A percentile compares a stretch with the other conserved stretches of the same genome.
phyloP scores from a whole-genome alignment of 2,113 vertebrate genomes.

The Labrus mixtus region DNA sequence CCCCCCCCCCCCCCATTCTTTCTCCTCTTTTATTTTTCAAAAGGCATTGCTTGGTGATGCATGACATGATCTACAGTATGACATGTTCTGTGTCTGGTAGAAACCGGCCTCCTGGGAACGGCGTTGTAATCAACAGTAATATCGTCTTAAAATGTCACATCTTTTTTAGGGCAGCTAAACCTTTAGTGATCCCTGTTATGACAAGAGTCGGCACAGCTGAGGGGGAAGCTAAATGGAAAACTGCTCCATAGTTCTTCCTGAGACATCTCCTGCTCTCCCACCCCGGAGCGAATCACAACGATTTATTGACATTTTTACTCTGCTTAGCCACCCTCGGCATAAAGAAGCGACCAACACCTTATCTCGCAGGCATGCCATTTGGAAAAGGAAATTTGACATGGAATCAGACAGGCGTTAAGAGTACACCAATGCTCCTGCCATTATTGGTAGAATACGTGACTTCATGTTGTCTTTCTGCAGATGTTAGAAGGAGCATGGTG shows the following conservation, averaged over 20 bases:
- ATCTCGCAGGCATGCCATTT: conserved; percentile 61
- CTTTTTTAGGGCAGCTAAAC: conserved; percentile 55
- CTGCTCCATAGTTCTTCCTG: conserved; percentile 54
- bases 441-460: conserved; percentile 53
- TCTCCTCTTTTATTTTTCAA: conserved; percentile 27
- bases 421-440: conserved; percentile 44
- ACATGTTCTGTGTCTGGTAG: conserved; percentile 56
- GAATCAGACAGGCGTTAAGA: conserved; percentile 69
- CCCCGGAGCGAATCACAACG: conserved; percentile 68
- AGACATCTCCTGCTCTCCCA: conserved; percentile 61
- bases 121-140: conserved; percentile 72
- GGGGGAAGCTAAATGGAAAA: conserved; percentile 64
- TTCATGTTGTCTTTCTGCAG: conserved; percentile 29
- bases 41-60: conserved; percentile 52
- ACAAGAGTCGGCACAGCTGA: conserved; percentile 65
- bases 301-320: conserved; percentile 81
- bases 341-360: conserved; percentile 67
- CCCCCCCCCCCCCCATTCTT: background rate
- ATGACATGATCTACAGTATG: conserved; percentile 55
- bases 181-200: conserved; percentile 61
- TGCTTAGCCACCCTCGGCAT: conserved; percentile 62
- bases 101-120: conserved; percentile 58
- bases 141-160: conserved; percentile 77
- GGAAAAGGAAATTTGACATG: conserved; percentile 56
- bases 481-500: conserved; percentile 13